These are phyloP conservation scores for Himalopsyche tibetana DNA, from an alignment of 2,888 invertebrate species.

Conservation along the genomic window DNA sequence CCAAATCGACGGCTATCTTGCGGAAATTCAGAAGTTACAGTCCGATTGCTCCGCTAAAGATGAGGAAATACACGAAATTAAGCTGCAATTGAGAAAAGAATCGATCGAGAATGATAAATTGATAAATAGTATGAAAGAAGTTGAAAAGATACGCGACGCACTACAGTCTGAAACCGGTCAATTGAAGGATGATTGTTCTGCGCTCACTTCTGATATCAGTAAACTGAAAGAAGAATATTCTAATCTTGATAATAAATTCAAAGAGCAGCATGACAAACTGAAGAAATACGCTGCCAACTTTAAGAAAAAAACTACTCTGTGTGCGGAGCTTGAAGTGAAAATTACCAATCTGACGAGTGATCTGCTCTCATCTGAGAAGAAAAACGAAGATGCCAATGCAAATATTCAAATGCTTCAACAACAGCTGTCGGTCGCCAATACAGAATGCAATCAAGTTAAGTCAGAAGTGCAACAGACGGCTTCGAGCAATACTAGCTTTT, in stretches of 20 bases:
- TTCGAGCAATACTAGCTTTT: constrained; percentile 18
- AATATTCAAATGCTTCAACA: constrained; percentile 48
- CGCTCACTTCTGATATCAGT: constrained; percentile 72
- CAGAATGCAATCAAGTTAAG: constrained; percentile 53
- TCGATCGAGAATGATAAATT: constrained; percentile 81
- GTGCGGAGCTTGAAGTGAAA: constrained; percentile 81
- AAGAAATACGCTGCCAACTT: constrained; percentile 87
- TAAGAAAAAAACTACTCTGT: constrained; percentile 83
- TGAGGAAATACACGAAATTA: constrained; percentile 77
- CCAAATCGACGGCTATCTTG: constrained; percentile 74
- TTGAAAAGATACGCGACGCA: constrained; percentile 73
- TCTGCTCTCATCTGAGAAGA: constrained; percentile 52
- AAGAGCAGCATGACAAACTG: constrained; percentile 84
- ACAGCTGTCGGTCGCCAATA: constrained; percentile 53
- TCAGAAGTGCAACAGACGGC: constrained; percentile 57
- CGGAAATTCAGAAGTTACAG: constrained; percentile 73
- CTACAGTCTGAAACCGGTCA: constrained; percentile 74
- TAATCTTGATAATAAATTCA: constrained; percentile 79
- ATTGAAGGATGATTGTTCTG: constrained; percentile 71
- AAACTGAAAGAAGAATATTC: constrained; percentile 72
- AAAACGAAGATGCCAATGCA: constrained; percentile 50
- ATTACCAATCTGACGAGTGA: constrained; percentile 68
- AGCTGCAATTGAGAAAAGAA: constrained; percentile 77
- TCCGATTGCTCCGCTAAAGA: constrained; percentile 76
- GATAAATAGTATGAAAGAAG: constrained; percentile 77